Percentiles rank a stretch among this genome's conserved stretches.
These are phyloP conservation scores for Halyomorpha halys DNA, from an alignment of 1,140 invertebrate species.

Conservation along the genomic window DNA sequence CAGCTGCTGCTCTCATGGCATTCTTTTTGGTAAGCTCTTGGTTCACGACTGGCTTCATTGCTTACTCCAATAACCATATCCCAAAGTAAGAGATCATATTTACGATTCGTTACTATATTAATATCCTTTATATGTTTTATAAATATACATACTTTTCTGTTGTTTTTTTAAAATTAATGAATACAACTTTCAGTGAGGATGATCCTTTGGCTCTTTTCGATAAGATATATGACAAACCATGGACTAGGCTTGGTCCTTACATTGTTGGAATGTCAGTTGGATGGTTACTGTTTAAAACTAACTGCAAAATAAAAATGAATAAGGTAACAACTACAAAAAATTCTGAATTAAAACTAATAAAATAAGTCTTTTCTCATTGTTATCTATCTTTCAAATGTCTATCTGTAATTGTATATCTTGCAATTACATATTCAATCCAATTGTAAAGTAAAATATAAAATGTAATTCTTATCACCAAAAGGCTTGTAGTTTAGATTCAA, in stretches of 20 bases:
- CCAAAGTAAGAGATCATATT: slow-evolving; percentile 39
- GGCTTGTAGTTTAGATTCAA: too few species aligned
- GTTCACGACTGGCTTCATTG: slow-evolving; percentile 66
- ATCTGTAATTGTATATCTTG: too few species aligned
- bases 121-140: neutral
- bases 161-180: neutral
- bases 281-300: slow-evolving; percentile 69
- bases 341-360: too few species aligned
- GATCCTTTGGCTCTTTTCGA: slow-evolving; percentile 74
- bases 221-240: slow-evolving; percentile 80
- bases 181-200: slow-evolving; percentile 44
- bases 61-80: slow-evolving; percentile 64
- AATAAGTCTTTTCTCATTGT: too few species aligned
- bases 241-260: slow-evolving; percentile 71
- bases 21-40: slow-evolving; percentile 62
- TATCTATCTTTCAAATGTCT: too few species aligned
- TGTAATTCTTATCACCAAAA: too few species aligned
- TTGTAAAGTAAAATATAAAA: too few species aligned
- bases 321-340: slow-evolving; percentile 40
- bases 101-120: neutral
- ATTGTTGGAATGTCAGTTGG: slow-evolving; percentile 72
- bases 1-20: slow-evolving; percentile 49
- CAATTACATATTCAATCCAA: too few species aligned
- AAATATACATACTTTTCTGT: neutral
- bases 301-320: slow-evolving; percentile 64